Evolutionary conservation across 2,797 vertebrate genomes (phyloP).

Genomic region (Sebastes umbrosus): DNA sequence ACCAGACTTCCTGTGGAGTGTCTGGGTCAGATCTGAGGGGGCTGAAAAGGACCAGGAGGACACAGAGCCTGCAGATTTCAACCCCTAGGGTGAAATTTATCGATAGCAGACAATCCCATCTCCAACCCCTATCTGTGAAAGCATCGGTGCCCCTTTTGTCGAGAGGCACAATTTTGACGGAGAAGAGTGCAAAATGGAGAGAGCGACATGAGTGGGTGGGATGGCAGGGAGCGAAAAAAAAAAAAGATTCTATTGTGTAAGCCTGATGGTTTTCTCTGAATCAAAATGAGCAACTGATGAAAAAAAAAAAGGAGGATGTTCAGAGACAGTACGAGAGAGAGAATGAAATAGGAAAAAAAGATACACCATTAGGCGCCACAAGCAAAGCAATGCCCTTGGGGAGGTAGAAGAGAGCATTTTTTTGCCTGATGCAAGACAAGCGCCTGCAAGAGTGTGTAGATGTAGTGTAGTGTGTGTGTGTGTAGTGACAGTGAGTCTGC

Average conservation of each 20-base stretch:
- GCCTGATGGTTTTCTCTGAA: constrained; percentile 69
- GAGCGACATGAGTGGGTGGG: constrained; percentile 58
- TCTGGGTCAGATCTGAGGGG: constrained; percentile 34
- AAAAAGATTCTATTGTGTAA: constrained; percentile 63
- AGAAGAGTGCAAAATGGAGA: constrained; percentile 54
- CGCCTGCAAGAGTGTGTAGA: constrained; percentile 27
- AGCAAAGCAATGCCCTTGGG: constrained; percentile 44
- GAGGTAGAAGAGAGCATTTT: constrained; percentile 35
- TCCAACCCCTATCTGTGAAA: constrained; percentile 57
- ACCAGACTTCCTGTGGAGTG: constrained; percentile 40
- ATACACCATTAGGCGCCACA: constrained; percentile 42
- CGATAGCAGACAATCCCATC: constrained; percentile 55
- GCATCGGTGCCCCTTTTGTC: constrained; percentile 61
- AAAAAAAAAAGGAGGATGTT: constrained; percentile 49
- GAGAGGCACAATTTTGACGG: constrained; percentile 61
- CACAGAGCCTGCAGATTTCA: constrained; percentile 22
- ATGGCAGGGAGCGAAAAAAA: constrained; percentile 37
- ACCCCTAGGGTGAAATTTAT: constrained; percentile 61
- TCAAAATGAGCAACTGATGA: constrained; percentile 70
- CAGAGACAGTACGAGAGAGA: constrained; percentile 42
- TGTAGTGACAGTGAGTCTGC: constrained; percentile 35
- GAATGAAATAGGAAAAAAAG: constrained; percentile 44
- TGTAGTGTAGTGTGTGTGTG: background rate
- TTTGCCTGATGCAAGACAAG: constrained; percentile 46
- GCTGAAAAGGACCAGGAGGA: constrained; percentile 20